Conservation (phyloP, 2,113 vertebrate genomes). For the Elephantulus edwardii region DNA sequence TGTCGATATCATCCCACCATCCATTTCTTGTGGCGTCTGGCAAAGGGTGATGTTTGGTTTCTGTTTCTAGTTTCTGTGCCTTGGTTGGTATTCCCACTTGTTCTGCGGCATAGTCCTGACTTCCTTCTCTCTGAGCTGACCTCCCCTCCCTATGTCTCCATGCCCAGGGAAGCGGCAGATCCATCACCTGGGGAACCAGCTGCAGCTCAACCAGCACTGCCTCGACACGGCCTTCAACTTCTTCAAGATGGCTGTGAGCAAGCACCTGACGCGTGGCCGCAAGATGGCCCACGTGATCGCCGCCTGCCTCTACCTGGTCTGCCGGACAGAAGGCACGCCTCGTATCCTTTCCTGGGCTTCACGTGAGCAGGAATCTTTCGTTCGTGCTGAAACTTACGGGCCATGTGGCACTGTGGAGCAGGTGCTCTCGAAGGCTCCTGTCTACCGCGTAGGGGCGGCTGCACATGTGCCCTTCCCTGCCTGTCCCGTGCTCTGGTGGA, state of each 20-base stretch:
- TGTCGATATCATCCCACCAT: too few species aligned
- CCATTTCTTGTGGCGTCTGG: background rate
- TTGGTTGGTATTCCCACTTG: background rate
- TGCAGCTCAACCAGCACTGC: slow-evolving; percentile 96
- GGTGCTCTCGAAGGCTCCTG: too few species aligned
- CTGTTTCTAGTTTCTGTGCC: background rate
- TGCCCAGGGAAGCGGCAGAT: slow-evolving; percentile 88
- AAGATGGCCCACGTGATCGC: slow-evolving; percentile 91
- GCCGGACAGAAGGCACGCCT: slow-evolving; percentile 95
- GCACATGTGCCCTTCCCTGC: too few species aligned
- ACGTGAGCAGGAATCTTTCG: too few species aligned
- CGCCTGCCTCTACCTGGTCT: slow-evolving; percentile 97
- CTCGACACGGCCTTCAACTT: slow-evolving; percentile 98
- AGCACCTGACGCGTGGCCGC: slow-evolving; percentile 92
- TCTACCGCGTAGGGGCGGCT: too few species aligned
- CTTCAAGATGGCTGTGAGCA: slow-evolving; percentile 97
- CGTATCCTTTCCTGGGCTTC: slow-evolving; percentile 90
- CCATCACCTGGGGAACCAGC: slow-evolving; percentile 93
- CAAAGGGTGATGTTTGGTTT: background rate
- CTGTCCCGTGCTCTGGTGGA: too few species aligned
- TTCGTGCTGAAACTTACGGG: too few species aligned
- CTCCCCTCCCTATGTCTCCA: background rate
- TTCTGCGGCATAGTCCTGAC: background rate
- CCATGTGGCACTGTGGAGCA: too few species aligned
- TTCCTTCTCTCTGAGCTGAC: background rate